Evolutionary conservation across 2,797 vertebrate genomes (phyloP), one percentile per base, ranked within the genome.

Genomic region (Pseudochirops cupreus): DNA sequence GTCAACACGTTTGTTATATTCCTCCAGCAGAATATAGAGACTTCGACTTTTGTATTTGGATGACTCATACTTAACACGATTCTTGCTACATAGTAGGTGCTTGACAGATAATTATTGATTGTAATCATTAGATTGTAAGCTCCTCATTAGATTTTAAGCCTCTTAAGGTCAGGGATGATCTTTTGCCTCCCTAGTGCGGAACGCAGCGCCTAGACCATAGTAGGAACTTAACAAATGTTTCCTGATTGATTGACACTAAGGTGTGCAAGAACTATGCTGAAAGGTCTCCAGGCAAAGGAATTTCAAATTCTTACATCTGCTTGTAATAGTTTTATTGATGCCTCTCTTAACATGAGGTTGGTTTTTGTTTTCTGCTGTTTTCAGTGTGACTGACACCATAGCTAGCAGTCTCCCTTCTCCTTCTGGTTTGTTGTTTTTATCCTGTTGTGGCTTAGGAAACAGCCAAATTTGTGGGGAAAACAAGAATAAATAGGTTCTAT

Each of bases 51-150:
- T 89, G 54, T 94, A 54, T 16, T 57, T 3, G 0, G 31, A 55
- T 91, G 46, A 92, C 21, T 94, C 31, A 39, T 87, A 92, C 13
- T 89, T 94, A 50, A 55, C 52, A 94, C 26, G 33, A 26, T 90
- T 52, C 56, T n/a, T 74, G n/a, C 29, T 58, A 53, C 31, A 46
- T 93, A 33, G 90, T 82, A 54, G 12, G 7, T 90, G 57, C n/a
- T 93, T 39, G 74, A 74, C 94, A 90, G 54, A 74, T 95, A 92
- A 57, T 90, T 93, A 28, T 74, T 91, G 31, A 89, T 59, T 92
- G 16, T 39, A 74, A 74, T 18, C 33, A 74, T 74, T 74, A 39
- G n/a, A 74, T 74, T 74, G n/a, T 74, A 39, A 39, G 1, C 5
- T 21, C n/a, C 67, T 39, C 4, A 62, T 62, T 33, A 33, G 2